A percentile compares a stretch with the other conserved stretches of the same genome.
Conservation (phyloP, 2,113 vertebrate genomes). For the Sakesphorus luctuosus region DNA sequence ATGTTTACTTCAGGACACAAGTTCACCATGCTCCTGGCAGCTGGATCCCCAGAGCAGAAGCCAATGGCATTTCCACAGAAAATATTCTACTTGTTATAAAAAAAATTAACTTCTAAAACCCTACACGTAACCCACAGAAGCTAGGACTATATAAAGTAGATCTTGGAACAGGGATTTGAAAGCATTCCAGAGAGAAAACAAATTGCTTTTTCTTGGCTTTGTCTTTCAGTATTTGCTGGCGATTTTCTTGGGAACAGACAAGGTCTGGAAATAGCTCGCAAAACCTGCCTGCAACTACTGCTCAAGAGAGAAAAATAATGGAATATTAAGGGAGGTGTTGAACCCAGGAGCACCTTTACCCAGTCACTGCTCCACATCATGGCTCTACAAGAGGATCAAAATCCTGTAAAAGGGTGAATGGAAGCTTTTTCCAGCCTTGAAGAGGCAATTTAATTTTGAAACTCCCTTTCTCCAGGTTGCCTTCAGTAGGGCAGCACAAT, state of each 20-base stretch:
- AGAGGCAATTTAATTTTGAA: conserved; percentile 48
- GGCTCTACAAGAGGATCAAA: background rate
- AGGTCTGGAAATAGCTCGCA: background rate
- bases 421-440: background rate
- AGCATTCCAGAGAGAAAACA: background rate
- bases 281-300: background rate
- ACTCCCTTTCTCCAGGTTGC: background rate
- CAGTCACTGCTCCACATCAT: background rate
- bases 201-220: conserved; percentile 11
- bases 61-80: background rate
- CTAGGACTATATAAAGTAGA: background rate
- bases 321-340: background rate
- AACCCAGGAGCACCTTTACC: background rate
- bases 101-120: background rate
- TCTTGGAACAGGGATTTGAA: background rate
- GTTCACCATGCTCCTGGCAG: background rate
- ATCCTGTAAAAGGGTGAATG: background rate
- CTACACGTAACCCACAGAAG: background rate
- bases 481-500: conserved; percentile 19
- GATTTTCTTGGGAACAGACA: background rate
- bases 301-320: background rate
- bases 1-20: background rate
- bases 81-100: background rate
- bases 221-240: background rate
- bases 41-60: background rate